A percentile compares a stretch with the other conserved stretches of the same genome.
Conservation (phyloP, 1,140 invertebrate species). For the Drosophila grimshawi region DNA sequence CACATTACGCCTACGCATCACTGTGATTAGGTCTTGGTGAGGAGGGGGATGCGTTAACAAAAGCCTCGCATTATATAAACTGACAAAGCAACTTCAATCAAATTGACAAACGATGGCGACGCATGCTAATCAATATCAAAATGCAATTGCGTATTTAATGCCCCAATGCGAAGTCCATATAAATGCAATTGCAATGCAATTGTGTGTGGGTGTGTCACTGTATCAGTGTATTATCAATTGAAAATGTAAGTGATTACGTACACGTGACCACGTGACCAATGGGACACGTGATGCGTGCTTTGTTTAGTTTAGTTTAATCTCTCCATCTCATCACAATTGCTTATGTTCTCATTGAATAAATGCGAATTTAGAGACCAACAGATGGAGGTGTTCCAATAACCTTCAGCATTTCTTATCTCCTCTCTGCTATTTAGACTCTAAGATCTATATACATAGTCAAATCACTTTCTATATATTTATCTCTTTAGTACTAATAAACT, state of each 20-base stretch:
- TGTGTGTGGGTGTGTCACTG: background rate
- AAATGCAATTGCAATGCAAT: constrained; percentile 43
- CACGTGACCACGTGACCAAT: constrained; percentile 1
- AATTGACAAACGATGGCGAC: constrained; percentile 30
- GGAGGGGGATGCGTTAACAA: constrained; percentile 14
- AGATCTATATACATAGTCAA: too few species aligned
- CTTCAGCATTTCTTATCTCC: too few species aligned
- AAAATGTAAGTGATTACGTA: background rate
- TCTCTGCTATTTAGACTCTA: too few species aligned
- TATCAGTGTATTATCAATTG: background rate
- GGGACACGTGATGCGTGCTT: too few species aligned
- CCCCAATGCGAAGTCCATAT: constrained; percentile 53
- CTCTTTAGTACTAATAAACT: too few species aligned
- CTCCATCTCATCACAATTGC: too few species aligned
- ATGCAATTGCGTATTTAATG: constrained; percentile 67
- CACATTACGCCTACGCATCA: constrained; percentile 17
- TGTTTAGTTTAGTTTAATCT: too few species aligned
- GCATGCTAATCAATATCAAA: constrained; percentile 63
- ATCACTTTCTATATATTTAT: too few species aligned
- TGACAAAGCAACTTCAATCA: constrained; percentile 49
- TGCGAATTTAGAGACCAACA: too few species aligned
- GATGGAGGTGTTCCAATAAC: too few species aligned
- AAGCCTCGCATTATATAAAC: constrained; percentile 57
- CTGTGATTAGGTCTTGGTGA: background rate
- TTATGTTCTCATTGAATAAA: too few species aligned